phyloP scores from a whole-genome alignment of 2,888 invertebrate species.

The Caenorhabditis sp. region DNA sequence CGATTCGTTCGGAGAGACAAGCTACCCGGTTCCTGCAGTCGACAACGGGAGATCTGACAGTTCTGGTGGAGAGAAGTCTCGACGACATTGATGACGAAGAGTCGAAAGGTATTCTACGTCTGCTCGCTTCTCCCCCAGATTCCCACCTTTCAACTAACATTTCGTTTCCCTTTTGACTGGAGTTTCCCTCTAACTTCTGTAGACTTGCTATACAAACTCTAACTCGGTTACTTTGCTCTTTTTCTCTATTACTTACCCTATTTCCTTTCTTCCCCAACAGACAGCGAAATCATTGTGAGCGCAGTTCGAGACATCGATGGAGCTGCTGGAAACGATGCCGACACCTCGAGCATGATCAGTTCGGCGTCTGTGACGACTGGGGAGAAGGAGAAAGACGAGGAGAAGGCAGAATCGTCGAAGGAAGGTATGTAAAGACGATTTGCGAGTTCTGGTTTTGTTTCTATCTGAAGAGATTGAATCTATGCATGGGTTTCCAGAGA shows the following conservation, averaged over 20 bases:
- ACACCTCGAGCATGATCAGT: constrained; percentile 39
- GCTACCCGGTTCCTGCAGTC: constrained; percentile 76
- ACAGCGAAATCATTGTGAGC: constrained; percentile 51
- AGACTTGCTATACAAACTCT: neutral
- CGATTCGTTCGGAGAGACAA: constrained; percentile 79
- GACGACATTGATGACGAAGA: constrained; percentile 75
- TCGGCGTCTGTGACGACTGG: constrained; percentile 34
- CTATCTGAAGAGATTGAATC: neutral
- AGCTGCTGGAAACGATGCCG: constrained; percentile 12
- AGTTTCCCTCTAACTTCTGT: neutral
- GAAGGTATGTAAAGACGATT: constrained; percentile 16
- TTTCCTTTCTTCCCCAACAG: constrained; percentile 19
- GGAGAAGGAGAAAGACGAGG: constrained; percentile 32
- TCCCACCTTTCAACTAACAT: constrained; percentile 16
- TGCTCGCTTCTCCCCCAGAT: neutral
- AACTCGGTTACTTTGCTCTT: constrained; percentile 31
- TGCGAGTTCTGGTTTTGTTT: neutral
- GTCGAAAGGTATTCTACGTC: constrained; percentile 48
- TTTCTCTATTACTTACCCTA: constrained; percentile 2
- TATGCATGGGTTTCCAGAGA: neutral
- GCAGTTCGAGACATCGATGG: constrained; percentile 56
- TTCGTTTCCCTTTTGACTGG: constrained; percentile 1
- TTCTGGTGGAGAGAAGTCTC: constrained; percentile 78
- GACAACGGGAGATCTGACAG: constrained; percentile 78
- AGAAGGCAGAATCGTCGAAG: constrained; percentile 3